phyloP scores from a whole-genome alignment of 1,140 invertebrate species.

The Atta colombica region DNA sequence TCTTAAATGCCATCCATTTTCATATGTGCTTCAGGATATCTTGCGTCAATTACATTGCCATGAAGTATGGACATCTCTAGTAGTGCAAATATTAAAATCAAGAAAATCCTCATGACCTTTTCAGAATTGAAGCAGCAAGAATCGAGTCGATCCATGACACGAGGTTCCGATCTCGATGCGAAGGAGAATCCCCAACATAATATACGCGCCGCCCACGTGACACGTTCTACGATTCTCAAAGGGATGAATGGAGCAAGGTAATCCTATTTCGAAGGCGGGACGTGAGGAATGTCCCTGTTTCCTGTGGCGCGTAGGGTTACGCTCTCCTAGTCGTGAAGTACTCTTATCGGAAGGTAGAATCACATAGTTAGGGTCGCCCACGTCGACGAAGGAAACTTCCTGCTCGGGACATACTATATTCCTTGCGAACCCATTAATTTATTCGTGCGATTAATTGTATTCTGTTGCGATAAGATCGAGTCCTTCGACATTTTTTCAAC shows the following conservation, averaged over 20 bases:
- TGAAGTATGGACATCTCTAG: background rate
- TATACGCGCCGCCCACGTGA: conserved; percentile 58
- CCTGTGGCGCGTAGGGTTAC: conserved; percentile 62
- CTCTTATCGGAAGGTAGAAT: conserved; percentile 71
- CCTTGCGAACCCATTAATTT: conserved; percentile 74
- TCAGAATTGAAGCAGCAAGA: background rate
- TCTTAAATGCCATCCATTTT: background rate
- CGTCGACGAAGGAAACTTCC: conserved; percentile 68
- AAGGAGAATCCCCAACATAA: conserved; percentile 39
- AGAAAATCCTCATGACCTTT: background rate
- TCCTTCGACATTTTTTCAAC: conserved; percentile 23
- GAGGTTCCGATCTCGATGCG: background rate
- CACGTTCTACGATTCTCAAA: conserved; percentile 26
- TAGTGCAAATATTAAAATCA: background rate
- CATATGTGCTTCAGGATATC: no score
- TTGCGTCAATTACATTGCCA: background rate
- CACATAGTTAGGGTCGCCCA: conserved; percentile 73
- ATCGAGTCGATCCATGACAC: background rate
- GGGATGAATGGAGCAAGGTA: conserved; percentile 72
- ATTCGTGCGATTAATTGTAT: conserved; percentile 78
- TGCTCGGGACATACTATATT: conserved; percentile 53
- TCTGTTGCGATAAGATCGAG: conserved; percentile 72
- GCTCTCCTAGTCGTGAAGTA: conserved; percentile 17
- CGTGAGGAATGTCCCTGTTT: conserved; percentile 73
- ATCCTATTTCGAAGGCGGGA: conserved; percentile 70